Percentiles rank a stretch among this genome's conserved stretches.
Conservation (phyloP, 2,113 vertebrate species). For the Melozone crissalis region DNA sequence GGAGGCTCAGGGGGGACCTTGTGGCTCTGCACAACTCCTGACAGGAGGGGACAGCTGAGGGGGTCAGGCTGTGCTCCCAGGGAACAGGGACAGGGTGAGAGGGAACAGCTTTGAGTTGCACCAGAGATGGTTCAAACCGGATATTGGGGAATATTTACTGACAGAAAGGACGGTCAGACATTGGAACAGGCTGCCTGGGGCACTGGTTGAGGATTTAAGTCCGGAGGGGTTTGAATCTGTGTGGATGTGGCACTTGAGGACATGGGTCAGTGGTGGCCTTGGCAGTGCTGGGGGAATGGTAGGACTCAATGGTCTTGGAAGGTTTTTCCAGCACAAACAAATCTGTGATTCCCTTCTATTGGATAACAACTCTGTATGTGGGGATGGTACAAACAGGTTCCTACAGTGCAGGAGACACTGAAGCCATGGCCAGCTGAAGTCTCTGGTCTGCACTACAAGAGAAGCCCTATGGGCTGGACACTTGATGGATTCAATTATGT, state of each 20-base stretch:
- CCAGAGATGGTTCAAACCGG: not conserved
- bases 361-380: rapidly evolving
- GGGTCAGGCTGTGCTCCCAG: rapidly evolving
- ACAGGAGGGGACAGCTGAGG: rapidly evolving
- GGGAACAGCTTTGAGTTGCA: rapidly evolving
- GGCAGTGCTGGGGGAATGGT: not conserved
- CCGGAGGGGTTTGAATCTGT: not conserved
- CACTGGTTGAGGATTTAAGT: not conserved
- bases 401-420: not conserved
- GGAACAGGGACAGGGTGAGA: not conserved
- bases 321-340: not conserved
- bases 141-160: not conserved
- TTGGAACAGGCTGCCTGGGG: not conserved
- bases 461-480: not conserved
- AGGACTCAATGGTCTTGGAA: not conserved
- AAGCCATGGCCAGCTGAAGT: not conserved
- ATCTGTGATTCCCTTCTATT: not conserved
- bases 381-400: not conserved
- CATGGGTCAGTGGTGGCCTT: not conserved
- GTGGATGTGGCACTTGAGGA: not conserved
- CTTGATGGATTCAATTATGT: rapidly evolving
- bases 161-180: not conserved
- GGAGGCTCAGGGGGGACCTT: not conserved
- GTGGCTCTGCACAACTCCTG: not conserved
- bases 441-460: not conserved